Evolutionary conservation across 2,797 vertebrate genomes (phyloP), one percentile per base, ranked within the genome.

Genomic region (Siniperca obscura): DNA sequence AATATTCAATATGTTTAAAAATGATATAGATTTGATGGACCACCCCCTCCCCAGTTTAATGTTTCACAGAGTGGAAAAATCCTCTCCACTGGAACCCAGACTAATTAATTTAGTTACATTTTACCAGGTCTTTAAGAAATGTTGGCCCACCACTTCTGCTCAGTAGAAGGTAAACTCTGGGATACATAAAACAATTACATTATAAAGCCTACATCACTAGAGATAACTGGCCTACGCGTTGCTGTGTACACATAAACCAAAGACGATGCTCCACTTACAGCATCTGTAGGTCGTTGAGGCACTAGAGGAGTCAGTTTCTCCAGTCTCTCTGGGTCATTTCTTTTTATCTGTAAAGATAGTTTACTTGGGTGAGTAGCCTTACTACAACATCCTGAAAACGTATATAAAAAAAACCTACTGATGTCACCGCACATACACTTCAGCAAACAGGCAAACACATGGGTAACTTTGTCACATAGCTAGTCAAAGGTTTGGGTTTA

Each of bases 271-370:
- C 60, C 9, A 82, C 88, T 86, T 14, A 94, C 93, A 13, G 70
- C 0, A 19, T 88, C 74, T 60, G 68, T 8, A 0, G 89, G 90
- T 44, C 87, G 79, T 0, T 10, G 76, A 22, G 92, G 91, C 9
- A 85, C 30, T 50, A 65, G 55, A 25, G 87, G 92, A 50, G 44
- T 34, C 1, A 67, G n/a, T 34, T 53, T 84, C 70, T 82, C 69
- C 2, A 3, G 17, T 13, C 2, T 75, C 56, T 77, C 87, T 5
- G 53, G 40, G 3, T 81, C 40, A 42, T n/a, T 87, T 81, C 25
- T 81, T 48, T 83, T 85, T 1, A 42, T 6, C 92, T 94, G 85
- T 19, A 19, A 76, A 68, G 14, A 66, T 4, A 55, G 44, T 34
- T 59, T 27, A 60, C 7, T n/a, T 1, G n/a, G 53, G 16, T 27